Conservation (phyloP, 2,888 invertebrate genomes). For the Athalia cordata region DNA sequence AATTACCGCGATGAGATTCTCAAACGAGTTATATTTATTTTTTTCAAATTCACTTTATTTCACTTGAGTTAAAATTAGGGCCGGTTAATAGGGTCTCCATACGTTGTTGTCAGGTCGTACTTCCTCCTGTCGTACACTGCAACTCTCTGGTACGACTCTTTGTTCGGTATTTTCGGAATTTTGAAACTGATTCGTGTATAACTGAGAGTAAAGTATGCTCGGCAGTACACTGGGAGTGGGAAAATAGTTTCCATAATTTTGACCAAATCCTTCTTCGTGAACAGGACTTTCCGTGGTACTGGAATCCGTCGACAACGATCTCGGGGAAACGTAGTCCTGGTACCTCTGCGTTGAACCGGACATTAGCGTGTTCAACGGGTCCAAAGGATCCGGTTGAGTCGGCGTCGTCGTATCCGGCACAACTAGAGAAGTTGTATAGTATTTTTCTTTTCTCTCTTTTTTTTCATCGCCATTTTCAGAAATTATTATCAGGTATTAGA, state of each 20-base stretch:
- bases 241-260: constrained; percentile 80
- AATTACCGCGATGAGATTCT: not conserved
- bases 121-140: constrained; percentile 69
- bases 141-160: constrained; percentile 68
- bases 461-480: constrained; percentile 13
- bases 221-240: constrained; percentile 83
- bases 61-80: not conserved
- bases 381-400: constrained; percentile 68
- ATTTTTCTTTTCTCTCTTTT: constrained; percentile 17
- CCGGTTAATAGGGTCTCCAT: constrained; percentile 70
- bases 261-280: constrained; percentile 80
- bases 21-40: not conserved
- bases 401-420: constrained; percentile 84
- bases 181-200: constrained; percentile 79
- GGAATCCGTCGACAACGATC: constrained; percentile 88
- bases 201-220: constrained; percentile 88
- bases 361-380: constrained; percentile 66
- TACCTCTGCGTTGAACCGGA: constrained; percentile 68
- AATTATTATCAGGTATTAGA: not conserved
- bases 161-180: constrained; percentile 69
- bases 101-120: constrained; percentile 71
- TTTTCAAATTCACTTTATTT: constrained; percentile 14
- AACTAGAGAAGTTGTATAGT: constrained; percentile 74
- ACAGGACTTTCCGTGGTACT: constrained; percentile 90
- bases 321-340: constrained; percentile 75